Percentiles rank a stretch among this genome's conserved stretches.
Conservation (phyloP, 2,113 vertebrate species). For the Morone saxatilis region DNA sequence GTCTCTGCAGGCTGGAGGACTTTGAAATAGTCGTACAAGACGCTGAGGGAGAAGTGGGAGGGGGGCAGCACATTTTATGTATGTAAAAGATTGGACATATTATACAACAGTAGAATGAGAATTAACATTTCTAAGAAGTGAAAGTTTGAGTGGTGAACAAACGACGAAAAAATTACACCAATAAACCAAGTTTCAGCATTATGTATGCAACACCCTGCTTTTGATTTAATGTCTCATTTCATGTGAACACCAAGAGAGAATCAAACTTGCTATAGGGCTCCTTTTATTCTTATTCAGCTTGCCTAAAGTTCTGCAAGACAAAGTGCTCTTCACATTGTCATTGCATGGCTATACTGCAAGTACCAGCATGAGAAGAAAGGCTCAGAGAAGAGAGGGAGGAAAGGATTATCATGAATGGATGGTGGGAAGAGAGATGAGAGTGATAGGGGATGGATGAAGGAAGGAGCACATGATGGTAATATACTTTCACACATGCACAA, state of each 20-base stretch:
- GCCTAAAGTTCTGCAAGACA: slow-evolving; percentile 7
- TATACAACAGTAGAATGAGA: background rate
- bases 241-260: background rate
- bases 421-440: slow-evolving; percentile 12
- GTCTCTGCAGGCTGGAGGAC: slow-evolving; percentile 42
- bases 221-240: slow-evolving; percentile 15
- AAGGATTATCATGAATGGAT: background rate
- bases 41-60: slow-evolving; percentile 15
- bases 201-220: background rate
- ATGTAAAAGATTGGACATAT: background rate
- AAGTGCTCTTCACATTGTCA: slow-evolving; percentile 17
- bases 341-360: background rate
- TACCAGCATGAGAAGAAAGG: background rate
- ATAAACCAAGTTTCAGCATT: background rate
- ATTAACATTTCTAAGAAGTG: background rate
- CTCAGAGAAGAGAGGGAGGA: background rate
- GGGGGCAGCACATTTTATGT: background rate
- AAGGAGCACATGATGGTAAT: background rate
- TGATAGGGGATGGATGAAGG: background rate
- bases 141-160: background rate
- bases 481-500: background rate
- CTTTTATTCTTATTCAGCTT: slow-evolving; percentile 12
- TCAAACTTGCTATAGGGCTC: background rate
- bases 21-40: slow-evolving; percentile 52
- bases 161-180: background rate